Base-by-base conservation (phyloP, 2,113 vertebrate species). In the Herpetotheres cachinnans region DNA sequence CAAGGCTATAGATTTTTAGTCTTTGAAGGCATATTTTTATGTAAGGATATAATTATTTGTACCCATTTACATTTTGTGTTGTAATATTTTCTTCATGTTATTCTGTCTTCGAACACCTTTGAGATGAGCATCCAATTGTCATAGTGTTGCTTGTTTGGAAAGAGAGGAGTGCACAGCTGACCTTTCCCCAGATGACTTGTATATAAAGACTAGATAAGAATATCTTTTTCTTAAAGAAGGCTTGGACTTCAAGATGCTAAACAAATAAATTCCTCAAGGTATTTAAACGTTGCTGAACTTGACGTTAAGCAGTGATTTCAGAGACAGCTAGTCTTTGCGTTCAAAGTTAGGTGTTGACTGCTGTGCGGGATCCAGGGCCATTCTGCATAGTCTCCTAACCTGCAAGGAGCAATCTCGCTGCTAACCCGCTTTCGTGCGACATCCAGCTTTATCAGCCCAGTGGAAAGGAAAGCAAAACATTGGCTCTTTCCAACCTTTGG, bases 401-500 rank as follows among this genome's bases (percentile, higher is more conserved):
- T 56, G 26, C 61, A 63, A 84, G 27, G 22, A 83, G 8, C 19
- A 63, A 15, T n/a, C 38, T 86, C 2, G 2, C 38, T 86, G 7
- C n/a, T 84, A 10, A 50, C 7, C 12, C 3, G 1, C 36, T 86
- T 62, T 46, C 5, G 4, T 32, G 62, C 0, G 5, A 21, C 25
- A 77, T 77, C 6, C 7, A 82, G 42, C 47, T 86, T 32, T 69
- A 9, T 50, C 29, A 88, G 8, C 5, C 13, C 2, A 4, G 36
- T 69, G 73, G 59, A 65, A 77, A 90, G 16, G 16, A 83, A 72
- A 82, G 9, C 25, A 80, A 56, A 86, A 7, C 4, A 1, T 4
- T 40, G 17, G 4, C 7, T 42, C 25, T 55, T 89, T 47, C 32
- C 32, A 46, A 0, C 17, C 32, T 83, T 50, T 0, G 0, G 22